Evolutionary conservation across 2,888 invertebrate species (phyloP).

Genomic region (Lasioglossum morio): DNA sequence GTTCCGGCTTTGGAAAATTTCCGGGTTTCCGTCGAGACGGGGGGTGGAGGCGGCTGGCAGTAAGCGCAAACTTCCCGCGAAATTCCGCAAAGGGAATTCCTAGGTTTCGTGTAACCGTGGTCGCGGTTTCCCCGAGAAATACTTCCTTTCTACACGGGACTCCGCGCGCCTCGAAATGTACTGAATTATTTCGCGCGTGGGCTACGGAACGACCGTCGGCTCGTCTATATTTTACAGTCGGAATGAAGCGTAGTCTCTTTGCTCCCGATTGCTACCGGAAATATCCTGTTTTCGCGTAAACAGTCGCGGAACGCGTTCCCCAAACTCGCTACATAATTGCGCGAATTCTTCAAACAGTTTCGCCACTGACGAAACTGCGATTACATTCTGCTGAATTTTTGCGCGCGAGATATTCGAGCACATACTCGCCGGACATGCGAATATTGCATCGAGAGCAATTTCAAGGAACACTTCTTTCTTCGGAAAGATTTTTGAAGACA

Average conservation of each 20-base stretch:
- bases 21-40: background rate
- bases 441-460: background rate
- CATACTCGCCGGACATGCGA: background rate
- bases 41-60: background rate
- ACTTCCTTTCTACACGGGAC: conserved; percentile 13
- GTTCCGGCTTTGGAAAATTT: conserved; percentile 30
- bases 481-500: background rate
- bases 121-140: conserved; percentile 28
- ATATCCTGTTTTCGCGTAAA: background rate
- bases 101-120: background rate
- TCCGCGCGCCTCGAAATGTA: conserved; percentile 8
- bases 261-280: background rate
- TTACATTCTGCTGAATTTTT: background rate
- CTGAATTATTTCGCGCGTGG: conserved; percentile 30
- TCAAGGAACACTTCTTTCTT: background rate
- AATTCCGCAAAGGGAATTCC: conserved; percentile 39
- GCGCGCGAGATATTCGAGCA: background rate
- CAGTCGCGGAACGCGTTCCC: background rate
- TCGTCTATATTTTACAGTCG: background rate
- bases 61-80: conserved; percentile 20
- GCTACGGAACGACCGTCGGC: background rate
- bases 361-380: background rate
- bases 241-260: background rate
- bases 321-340: background rate
- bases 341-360: background rate